Percentiles rank a stretch among this genome's conserved stretches.
phyloP scores from a whole-genome alignment of 2,888 invertebrate species.

The Diploptera punctata region DNA sequence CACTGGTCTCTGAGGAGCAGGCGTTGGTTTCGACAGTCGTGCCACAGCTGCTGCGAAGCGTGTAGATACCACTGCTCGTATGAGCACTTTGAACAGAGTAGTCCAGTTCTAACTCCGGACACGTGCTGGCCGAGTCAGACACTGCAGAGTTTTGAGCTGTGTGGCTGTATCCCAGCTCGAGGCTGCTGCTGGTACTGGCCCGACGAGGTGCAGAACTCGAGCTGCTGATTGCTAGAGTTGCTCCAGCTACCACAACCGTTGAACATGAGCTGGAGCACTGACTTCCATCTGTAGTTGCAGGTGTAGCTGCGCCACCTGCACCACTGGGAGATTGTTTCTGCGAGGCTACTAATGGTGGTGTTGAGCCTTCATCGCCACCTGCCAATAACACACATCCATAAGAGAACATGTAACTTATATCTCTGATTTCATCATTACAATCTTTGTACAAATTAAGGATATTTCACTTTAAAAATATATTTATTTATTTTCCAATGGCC shows the following conservation, averaged over 20 bases:
- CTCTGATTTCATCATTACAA: no score
- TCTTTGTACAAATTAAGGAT: no score
- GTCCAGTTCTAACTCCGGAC: constrained; percentile 70
- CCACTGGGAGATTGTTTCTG: constrained; percentile 34
- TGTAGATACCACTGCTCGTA: constrained; percentile 43
- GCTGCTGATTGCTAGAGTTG: constrained; percentile 12
- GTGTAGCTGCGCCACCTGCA: constrained; percentile 45
- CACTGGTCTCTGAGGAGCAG: constrained; percentile 83
- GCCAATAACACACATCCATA: no score
- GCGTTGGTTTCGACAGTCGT: constrained; percentile 48
- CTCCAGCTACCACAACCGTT: constrained; percentile 77
- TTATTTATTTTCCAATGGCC: no score
- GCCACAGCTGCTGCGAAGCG: constrained; percentile 39
- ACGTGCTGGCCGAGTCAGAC: constrained; percentile 70
- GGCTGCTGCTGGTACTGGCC: constrained; percentile 79
- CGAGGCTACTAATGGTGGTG: constrained; percentile 7
- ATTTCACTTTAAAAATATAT: no score
- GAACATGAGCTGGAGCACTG: constrained; percentile 89
- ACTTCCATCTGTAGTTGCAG: constrained; percentile 60
- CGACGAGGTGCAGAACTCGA: constrained; percentile 55
- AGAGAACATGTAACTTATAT: no score
- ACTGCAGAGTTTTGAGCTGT: constrained; percentile 85
- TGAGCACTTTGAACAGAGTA: constrained; percentile 55
- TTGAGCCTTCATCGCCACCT: constrained; percentile 11
- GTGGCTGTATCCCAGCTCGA: constrained; percentile 85